phyloP scores from a whole-genome alignment of 2,797 vertebrate species.

The Craterocephalus amniculus region DNA sequence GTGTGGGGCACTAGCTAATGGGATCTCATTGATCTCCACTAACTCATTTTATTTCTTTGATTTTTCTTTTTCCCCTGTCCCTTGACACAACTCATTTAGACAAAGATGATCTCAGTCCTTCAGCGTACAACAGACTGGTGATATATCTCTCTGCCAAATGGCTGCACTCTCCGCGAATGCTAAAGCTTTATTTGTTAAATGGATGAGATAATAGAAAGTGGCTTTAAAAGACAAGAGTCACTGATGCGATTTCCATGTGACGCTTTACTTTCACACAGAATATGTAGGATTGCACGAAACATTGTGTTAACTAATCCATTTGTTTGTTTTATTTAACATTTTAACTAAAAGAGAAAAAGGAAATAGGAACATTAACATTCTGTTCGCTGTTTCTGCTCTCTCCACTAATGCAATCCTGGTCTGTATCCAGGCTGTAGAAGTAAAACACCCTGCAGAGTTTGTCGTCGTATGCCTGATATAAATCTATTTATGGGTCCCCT shows the following conservation, averaged over 20 bases:
- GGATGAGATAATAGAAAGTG: conserved; percentile 37
- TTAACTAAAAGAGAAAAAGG: not conserved
- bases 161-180: conserved; percentile 32
- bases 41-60: conserved; percentile 61
- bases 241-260: conserved; percentile 5
- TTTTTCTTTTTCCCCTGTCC: conserved; percentile 27
- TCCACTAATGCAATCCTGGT: conserved; percentile 38
- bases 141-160: conserved; percentile 50
- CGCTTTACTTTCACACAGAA: not conserved
- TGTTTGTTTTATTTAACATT: conserved; percentile 5
- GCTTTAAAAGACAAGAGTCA: conserved; percentile 16
- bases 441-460: conserved; percentile 5
- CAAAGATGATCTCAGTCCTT: conserved; percentile 36
- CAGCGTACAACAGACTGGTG: conserved; percentile 41
- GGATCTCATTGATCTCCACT: conserved; percentile 75
- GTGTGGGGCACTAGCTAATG: conserved; percentile 54
- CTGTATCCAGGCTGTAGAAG: conserved; percentile 31
- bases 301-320: conserved; percentile 8
- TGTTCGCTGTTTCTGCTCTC: not conserved
- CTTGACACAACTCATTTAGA: conserved; percentile 63
- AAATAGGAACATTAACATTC: conserved; percentile 20
- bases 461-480: not conserved
- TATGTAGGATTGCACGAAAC: conserved; percentile 2
- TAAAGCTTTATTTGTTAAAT: conserved; percentile 54
- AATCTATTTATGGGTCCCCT: conserved; percentile 24